Base-by-base conservation (phyloP, 2,113 vertebrate genomes). In the Empidonax alnorum region DNA sequence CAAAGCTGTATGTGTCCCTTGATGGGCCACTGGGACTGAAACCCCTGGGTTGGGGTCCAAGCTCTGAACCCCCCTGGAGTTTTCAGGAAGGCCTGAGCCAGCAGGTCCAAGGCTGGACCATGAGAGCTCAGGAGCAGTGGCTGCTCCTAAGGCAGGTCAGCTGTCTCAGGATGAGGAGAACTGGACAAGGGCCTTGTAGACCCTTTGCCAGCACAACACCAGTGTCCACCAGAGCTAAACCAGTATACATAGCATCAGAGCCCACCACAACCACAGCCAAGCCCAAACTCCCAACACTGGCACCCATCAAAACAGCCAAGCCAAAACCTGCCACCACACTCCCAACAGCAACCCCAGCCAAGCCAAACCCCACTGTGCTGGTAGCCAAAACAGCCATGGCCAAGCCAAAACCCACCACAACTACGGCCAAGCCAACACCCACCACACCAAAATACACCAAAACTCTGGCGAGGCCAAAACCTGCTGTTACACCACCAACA, bases 1-100 rank as follows among this genome's bases (percentile, higher is more conserved):
- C 17, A 0, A 52, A 55, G 41, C 3, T 3, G 4, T 22, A 0
- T 2, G 0, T 28, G 62, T 47, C 27, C 59, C 25, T 16, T 6
- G 59, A 19, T 6, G 37, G n/a, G 59, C 39, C 30, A 2, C 8
- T 6, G 42, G n/a, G 27, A 28, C 61, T 16, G 41, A 8, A 13
- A 13, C 7, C 21, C 18, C 16, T 35, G 25, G 61, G 33, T 3
- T 44, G 63, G 53, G 41, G 30, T 56, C 37, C n/a, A 28, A 28
- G 62, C 31, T 87, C n/a, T 55, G 63, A 63, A 55, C 30, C 18
- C 19, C 37, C 28, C 35, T 61, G 66, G 67, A 66, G 50, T 31
- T 58, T 5, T 7, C 41, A 12, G 84, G 55, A 68, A 89, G n/a
- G 14, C 42, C 63, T n/a, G 58, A 62, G 49, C 18, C 44, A 46